Evolutionary conservation across 2,113 vertebrate genomes (phyloP), one percentile per base, ranked within the genome.

Genomic region (Xiphophorus couchianus): DNA sequence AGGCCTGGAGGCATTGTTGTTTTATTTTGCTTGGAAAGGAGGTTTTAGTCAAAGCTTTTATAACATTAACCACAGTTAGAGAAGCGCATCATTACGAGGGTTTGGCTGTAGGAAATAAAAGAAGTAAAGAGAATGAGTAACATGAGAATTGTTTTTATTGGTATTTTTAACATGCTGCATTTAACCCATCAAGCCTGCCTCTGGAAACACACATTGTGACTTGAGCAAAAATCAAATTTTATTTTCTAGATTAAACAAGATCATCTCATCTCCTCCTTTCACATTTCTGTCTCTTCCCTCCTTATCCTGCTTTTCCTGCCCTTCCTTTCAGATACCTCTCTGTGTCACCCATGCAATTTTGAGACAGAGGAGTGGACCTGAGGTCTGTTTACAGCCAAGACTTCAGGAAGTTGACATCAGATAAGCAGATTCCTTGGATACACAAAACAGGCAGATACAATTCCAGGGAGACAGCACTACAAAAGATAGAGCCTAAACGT

Each of bases 341-440:
- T 77, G 79, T 72, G 62, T 90, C 82, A 87, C 89, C 88, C 89
- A 71, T 71, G 86, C 72, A 76, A 73, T 87, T 82, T 85, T 84
- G 33, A 71, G 83, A 75, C 64, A 14, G 42, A 81, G 69, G 63
- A 68, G 68, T 22, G 48, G 72, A 75, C 72, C 82, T 81, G 78
- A 83, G 86, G 86, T 89, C 86, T 93, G 89, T 92, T 92, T 92
- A 89, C 76, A 65, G 84, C 85, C 81, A 67, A 79, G 76, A 87
- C 82, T 79, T 89, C 89, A 89, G 92, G 90, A 94, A 92, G 86
- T 86, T 81, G 69, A 74, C 83, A 91, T 90, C 89, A 91, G 89
- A 93, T 93, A 92, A 93, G 89, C 66, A 33, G 82, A 90, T 92
- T 90, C 88, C 81, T 90, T 84, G 81, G 74, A 91, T 78, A 91